Conservation (phyloP, 23 tunicate genomes). For the Ciona savignyi region DNA sequence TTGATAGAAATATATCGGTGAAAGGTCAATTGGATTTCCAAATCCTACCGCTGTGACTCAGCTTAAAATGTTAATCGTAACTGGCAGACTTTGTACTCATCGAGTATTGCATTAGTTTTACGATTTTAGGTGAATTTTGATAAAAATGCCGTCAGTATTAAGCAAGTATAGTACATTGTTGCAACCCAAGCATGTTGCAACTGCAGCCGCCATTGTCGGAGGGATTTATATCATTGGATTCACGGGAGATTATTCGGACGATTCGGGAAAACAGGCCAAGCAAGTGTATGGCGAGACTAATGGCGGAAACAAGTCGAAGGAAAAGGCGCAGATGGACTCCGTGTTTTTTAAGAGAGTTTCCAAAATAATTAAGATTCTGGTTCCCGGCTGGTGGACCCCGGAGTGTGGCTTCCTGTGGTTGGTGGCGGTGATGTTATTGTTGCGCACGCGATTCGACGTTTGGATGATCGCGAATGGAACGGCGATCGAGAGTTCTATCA, state of each 20-base stretch:
- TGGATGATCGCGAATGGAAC: conserved; percentile 97
- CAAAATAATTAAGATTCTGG: conserved; percentile 61
- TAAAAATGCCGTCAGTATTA: conserved; percentile 20
- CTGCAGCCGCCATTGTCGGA: conserved; percentile 16
- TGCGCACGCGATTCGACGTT: conserved; percentile 84
- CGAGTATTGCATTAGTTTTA: no score
- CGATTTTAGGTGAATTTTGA: no score
- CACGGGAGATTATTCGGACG: neutral
- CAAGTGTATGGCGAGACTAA: neutral
- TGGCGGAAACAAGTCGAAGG: conserved; percentile 16
- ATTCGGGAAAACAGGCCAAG: neutral
- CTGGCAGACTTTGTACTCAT: no score
- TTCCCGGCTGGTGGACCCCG: conserved; percentile 79
- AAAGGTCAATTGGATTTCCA: no score
- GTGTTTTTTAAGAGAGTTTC: conserved; percentile 44
- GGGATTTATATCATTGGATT: conserved; percentile 15
- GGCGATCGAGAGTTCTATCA: conserved; percentile 89
- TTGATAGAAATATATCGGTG: no score
- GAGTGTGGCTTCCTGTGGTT: conserved; percentile 53
- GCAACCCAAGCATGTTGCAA: conserved; percentile 13
- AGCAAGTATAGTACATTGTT: conserved; percentile 7
- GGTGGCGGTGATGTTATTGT: conserved; percentile 61
- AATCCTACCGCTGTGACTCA: no score
- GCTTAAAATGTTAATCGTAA: no score
- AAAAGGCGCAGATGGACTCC: conserved; percentile 62